Evolutionary conservation across 2,888 invertebrate species (phyloP).

Genomic region (Drosophila villosipedis): DNA sequence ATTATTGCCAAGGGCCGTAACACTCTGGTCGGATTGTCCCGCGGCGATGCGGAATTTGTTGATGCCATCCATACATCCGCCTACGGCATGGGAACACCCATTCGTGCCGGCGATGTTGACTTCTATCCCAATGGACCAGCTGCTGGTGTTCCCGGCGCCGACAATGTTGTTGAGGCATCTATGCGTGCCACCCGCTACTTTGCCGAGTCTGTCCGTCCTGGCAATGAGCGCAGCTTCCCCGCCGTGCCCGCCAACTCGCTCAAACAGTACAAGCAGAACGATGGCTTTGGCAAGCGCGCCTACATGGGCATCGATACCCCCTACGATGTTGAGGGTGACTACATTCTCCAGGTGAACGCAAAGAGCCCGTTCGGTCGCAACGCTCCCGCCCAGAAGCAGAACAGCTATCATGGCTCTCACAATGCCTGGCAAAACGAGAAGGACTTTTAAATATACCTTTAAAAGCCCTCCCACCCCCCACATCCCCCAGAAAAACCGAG

Average conservation of each 20-base stretch:
- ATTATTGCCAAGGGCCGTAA: constrained; percentile 70
- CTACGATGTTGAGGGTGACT: constrained; percentile 81
- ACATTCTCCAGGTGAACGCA: constrained; percentile 82
- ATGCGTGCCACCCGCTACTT: constrained; percentile 82
- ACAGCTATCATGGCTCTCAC: constrained; percentile 68
- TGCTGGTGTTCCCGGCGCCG: constrained; percentile 76
- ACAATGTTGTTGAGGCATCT: constrained; percentile 81
- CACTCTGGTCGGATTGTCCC: constrained; percentile 72
- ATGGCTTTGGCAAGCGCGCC: constrained; percentile 78
- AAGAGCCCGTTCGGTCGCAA: constrained; percentile 82
- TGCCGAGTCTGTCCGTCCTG: constrained; percentile 84
- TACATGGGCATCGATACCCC: constrained; percentile 83
- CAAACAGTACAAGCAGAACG: constrained; percentile 77
- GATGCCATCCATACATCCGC: constrained; percentile 83
- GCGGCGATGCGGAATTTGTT: constrained; percentile 84
- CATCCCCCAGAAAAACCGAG: neutral
- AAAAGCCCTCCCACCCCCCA: neutral
- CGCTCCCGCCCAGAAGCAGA: constrained; percentile 73
- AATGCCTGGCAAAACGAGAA: constrained; percentile 45
- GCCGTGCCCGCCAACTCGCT: constrained; percentile 81
- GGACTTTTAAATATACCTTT: constrained; percentile 11
- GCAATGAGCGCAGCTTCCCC: constrained; percentile 83
- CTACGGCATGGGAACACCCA: constrained; percentile 75
- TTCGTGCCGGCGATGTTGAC: constrained; percentile 81
- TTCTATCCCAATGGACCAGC: constrained; percentile 83